phyloP scores from a whole-genome alignment of 2,113 vertebrate genomes.

The Dipodomys stephensi region DNA sequence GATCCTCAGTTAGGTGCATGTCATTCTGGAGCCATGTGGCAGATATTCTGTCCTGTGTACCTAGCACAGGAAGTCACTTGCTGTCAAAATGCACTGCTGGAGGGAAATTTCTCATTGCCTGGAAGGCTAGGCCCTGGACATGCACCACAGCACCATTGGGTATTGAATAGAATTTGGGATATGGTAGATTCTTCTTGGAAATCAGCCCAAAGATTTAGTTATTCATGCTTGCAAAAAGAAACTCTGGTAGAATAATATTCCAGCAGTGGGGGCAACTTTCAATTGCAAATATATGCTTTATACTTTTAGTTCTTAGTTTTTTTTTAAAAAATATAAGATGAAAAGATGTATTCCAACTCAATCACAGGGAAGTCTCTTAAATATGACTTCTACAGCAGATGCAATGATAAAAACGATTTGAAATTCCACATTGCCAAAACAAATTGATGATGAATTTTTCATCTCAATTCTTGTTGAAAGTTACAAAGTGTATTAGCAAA shows the following conservation, averaged over 20 bases:
- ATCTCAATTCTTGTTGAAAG: constrained; percentile 59
- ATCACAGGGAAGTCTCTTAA: neutral
- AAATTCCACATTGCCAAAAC: constrained; percentile 66
- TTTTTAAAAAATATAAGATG: constrained; percentile 34
- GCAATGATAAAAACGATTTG: neutral
- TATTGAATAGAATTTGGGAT: constrained; percentile 71
- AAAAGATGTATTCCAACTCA: constrained; percentile 41
- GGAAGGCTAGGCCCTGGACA: constrained; percentile 74
- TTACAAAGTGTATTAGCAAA: constrained; percentile 69
- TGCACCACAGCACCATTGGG: constrained; percentile 66
- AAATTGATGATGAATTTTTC: constrained; percentile 74
- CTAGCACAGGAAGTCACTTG: constrained; percentile 58
- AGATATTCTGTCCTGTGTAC: constrained; percentile 25
- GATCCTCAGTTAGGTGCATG: neutral
- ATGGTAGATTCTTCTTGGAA: constrained; percentile 61
- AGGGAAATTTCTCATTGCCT: constrained; percentile 70
- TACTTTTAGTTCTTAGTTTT: constrained; percentile 60
- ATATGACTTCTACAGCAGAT: constrained; percentile 61
- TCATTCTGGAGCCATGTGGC: neutral
- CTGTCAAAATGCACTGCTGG: constrained; percentile 63
- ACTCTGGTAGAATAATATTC: neutral
- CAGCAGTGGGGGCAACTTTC: neutral
- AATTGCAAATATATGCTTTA: constrained; percentile 17
- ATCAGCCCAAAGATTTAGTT: constrained; percentile 53
- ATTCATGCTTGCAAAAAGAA: constrained; percentile 35